phyloP scores from a whole-genome alignment of 2,797 vertebrate genomes.

The Melopsittacus undulatus region DNA sequence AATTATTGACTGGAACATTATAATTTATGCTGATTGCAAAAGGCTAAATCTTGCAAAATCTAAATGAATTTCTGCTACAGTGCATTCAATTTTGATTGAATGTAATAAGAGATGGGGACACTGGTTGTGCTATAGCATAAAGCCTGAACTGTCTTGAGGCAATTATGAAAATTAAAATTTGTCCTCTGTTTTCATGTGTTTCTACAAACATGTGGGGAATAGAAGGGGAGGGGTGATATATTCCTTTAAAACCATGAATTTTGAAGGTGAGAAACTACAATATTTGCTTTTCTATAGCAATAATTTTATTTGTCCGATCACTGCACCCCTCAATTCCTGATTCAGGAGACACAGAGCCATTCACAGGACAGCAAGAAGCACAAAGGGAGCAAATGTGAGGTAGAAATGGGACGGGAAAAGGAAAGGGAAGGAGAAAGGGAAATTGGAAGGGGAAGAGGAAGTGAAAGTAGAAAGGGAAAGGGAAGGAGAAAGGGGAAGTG shows the following conservation, averaged over 20 bases:
- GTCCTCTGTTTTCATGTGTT: not conserved
- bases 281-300: not conserved
- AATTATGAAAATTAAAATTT: not conserved
- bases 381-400: not conserved
- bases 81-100: not conserved
- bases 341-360: not conserved
- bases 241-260: not conserved
- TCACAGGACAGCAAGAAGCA: not conserved
- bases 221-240: not conserved
- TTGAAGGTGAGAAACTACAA: not conserved
- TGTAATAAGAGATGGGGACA: not conserved
- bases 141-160: not conserved
- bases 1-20: constrained; percentile 8
- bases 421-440: not conserved
- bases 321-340: not conserved
- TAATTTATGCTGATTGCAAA: constrained; percentile 25
- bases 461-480: not conserved
- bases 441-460: not conserved
- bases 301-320: not conserved
- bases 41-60: not conserved
- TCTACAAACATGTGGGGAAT: not conserved
- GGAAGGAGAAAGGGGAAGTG: not conserved
- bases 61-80: not conserved
- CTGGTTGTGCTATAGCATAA: not conserved
- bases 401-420: not conserved